Conservation (phyloP, 1,140 invertebrate genomes). For the Bombyx mandarina region DNA sequence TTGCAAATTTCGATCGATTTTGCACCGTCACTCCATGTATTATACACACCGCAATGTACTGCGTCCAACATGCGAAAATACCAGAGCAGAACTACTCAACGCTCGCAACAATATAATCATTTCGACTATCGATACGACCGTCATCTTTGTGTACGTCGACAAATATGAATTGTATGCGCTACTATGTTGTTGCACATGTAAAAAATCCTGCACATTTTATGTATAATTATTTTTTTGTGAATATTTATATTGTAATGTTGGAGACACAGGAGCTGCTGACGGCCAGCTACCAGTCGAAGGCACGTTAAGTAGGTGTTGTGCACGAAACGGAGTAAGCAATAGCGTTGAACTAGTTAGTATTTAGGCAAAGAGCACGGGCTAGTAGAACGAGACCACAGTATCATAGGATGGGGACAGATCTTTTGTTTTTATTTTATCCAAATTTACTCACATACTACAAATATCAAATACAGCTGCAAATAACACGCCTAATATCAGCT, state of each 20-base stretch:
- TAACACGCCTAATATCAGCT: slow-evolving; percentile 68
- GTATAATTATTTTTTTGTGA: slow-evolving; percentile 26
- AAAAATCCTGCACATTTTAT: slow-evolving; percentile 44
- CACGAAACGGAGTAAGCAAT: slow-evolving; percentile 25
- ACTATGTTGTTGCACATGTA: slow-evolving; percentile 47
- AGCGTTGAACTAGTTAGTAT: slow-evolving; percentile 19
- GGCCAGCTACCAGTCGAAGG: slow-evolving; percentile 52
- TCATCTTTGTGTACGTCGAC: slow-evolving; percentile 6
- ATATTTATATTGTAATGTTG: slow-evolving; percentile 15
- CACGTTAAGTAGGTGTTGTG: slow-evolving; percentile 37
- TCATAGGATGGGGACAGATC: slow-evolving; percentile 34
- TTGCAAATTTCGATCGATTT: slow-evolving; percentile 66
- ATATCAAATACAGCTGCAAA: slow-evolving; percentile 53
- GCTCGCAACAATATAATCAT: slow-evolving; percentile 55
- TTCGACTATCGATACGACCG: slow-evolving; percentile 18
- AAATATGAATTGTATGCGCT: too few relatives aligned
- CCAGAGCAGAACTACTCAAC: slow-evolving; percentile 14
- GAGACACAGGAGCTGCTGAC: slow-evolving; percentile 51
- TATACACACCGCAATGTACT: slow-evolving; percentile 37
- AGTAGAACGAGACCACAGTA: slow-evolving; percentile 26
- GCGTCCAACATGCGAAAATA: too few relatives aligned
- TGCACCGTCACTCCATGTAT: slow-evolving; percentile 63
- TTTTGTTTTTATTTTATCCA: slow-evolving; percentile 12
- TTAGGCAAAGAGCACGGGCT: slow-evolving; percentile 47
- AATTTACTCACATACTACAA: slow-evolving; percentile 37